These are phyloP conservation scores for Augiades crinisus DNA, from an alignment of 2,888 invertebrate genomes.

Conservation along the genomic window DNA sequence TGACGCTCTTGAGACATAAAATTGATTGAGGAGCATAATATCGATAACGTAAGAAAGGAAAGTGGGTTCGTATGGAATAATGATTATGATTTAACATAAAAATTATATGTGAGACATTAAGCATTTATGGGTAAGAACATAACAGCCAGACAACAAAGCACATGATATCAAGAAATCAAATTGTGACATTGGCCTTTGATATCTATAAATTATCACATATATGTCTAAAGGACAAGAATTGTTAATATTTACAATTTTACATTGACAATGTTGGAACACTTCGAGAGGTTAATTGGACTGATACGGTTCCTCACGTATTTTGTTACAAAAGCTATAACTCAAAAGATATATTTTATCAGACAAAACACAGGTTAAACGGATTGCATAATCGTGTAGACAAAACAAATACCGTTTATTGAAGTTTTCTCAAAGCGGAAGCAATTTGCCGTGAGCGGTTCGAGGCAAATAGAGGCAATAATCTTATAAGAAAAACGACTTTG, in stretches of 20 bases:
- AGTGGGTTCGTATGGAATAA: neutral
- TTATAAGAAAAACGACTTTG: slow-evolving; percentile 33
- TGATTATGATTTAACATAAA: no score
- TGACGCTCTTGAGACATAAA: neutral
- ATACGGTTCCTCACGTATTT: no score
- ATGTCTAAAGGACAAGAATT: no score
- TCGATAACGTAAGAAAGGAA: neutral
- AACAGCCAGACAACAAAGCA: no score
- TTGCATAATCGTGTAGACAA: neutral
- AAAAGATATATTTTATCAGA: neutral
- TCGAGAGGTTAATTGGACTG: no score
- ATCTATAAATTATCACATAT: no score
- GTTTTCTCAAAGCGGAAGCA: slow-evolving; percentile 32
- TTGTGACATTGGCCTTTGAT: no score
- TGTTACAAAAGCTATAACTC: neutral
- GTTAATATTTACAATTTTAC: no score
- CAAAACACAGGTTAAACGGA: neutral
- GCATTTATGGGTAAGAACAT: no score
- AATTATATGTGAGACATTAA: no score
- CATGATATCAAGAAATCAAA: no score
- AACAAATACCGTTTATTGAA: slow-evolving; percentile 19
- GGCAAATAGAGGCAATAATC: slow-evolving; percentile 33
- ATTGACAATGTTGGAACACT: no score
- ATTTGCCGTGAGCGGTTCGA: slow-evolving; percentile 33
- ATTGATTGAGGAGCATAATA: neutral